These are phyloP conservation scores for Gambusia yucatana DNA, from an alignment of 2,797 vertebrate species.

Conservation along the genomic window DNA sequence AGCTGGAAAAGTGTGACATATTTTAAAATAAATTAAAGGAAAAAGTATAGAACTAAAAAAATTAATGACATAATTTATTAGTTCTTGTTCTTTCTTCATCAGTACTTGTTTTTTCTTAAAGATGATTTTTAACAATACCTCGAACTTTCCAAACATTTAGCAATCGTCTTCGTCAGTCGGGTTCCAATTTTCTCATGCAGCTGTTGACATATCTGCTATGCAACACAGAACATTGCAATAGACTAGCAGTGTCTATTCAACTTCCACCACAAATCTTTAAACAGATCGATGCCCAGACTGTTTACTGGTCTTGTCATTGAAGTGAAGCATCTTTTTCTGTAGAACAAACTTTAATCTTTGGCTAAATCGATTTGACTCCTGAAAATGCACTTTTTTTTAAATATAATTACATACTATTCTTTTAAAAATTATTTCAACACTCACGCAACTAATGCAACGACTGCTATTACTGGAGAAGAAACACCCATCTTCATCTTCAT, in stretches of 20 bases:
- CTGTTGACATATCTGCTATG: not conserved
- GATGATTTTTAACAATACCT: not conserved
- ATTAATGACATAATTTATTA: not conserved
- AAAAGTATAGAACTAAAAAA: not conserved
- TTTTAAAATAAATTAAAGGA: not conserved
- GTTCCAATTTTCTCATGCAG: not conserved
- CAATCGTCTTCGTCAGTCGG: not conserved
- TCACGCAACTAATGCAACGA: not conserved
- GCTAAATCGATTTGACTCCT: not conserved
- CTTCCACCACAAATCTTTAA: not conserved
- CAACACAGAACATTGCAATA: not conserved
- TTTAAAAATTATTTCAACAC: not conserved
- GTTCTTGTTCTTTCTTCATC: too few relatives aligned
- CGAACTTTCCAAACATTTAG: not conserved
- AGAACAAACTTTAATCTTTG: not conserved
- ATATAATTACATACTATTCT: not conserved
- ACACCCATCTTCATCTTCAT: not conserved
- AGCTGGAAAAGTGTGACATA: not conserved
- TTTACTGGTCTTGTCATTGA: not conserved
- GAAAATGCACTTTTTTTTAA: not conserved
- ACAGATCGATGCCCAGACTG: not conserved
- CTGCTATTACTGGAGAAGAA: not conserved
- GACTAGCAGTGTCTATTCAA: not conserved
- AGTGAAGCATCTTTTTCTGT: not conserved
- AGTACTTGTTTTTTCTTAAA: not conserved